These are phyloP conservation scores for Athetis lepigone DNA, from an alignment of 2,888 invertebrate species.

Conservation along the genomic window DNA sequence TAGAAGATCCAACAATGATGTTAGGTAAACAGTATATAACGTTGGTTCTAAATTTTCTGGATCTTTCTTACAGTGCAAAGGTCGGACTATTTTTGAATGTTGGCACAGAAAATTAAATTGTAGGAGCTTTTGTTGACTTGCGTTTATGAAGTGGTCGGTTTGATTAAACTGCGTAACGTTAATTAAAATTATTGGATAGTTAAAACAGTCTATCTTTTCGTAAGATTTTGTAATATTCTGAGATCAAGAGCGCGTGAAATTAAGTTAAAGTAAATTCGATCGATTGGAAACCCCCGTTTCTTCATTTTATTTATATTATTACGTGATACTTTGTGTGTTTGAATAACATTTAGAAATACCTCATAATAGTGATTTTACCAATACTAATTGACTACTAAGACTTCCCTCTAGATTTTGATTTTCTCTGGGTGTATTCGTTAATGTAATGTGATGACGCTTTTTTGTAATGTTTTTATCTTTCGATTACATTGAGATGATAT, in stretches of 20 bases:
- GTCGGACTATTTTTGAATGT: slow-evolving; percentile 19
- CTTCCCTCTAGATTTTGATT: too few species aligned
- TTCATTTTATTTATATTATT: too few species aligned
- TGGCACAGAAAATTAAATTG: slow-evolving; percentile 16
- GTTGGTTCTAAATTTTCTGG: slow-evolving; percentile 29
- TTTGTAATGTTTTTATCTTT: too few species aligned
- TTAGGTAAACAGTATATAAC: slow-evolving; percentile 47
- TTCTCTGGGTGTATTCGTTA: too few species aligned
- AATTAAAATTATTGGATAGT: slow-evolving; percentile 16
- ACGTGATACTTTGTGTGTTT: too few species aligned
- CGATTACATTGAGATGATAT: background rate
- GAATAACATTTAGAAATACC: too few species aligned
- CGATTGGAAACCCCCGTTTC: too few species aligned
- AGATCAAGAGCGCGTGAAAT: too few species aligned
- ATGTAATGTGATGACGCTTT: too few species aligned
- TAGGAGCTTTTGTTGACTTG: slow-evolving; percentile 8
- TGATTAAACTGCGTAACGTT: background rate
- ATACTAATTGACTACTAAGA: too few species aligned
- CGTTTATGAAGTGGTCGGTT: slow-evolving; percentile 1
- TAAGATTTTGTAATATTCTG: background rate
- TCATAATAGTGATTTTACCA: too few species aligned
- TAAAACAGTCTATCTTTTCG: background rate
- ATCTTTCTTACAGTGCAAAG: slow-evolving; percentile 11
- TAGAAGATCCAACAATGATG: slow-evolving; percentile 39
- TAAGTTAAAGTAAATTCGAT: too few species aligned